Base-by-base conservation (phyloP, 2,113 vertebrate species). In the Boulengeromyrus knoepffleri region DNA sequence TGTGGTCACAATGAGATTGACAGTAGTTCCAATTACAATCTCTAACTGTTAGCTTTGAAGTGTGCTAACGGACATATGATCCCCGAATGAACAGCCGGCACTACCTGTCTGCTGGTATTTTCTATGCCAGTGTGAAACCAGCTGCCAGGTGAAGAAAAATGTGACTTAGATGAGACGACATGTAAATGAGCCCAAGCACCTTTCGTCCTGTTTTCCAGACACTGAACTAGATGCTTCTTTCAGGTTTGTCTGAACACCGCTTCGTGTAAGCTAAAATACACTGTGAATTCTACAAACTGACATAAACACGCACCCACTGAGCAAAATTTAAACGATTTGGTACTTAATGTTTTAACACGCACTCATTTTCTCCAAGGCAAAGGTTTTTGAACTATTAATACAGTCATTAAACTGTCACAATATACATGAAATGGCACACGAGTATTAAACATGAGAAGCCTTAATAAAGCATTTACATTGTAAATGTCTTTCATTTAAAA, bases 1-100 rank as follows among this genome's bases (percentile, higher is more conserved):
- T 92, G 74, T 77, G 90, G 88, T 10, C 36, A 42, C 74, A 80
- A 42, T 19, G 74, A 80, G 17, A 42, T 19, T 31, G n/a, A 70
- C n/a, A 70, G n/a, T 70, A 31, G 9, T 70, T 70, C n/a, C n/a
- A 31, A 42, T 19, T 80, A 80, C 74, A 19, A 77, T 42, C 36
- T 19, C 74, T 6, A 19, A 39, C 74, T 42, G 36, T 80, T 13
- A 17, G 74, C 62, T 70, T 70, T 42, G 36, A 19, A 42, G 74
- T 42, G 74, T 42, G 31, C 12, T 42, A 36, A 80, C 39, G 74
- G 74, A 80, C 36, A 80, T 31, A 70, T 31, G 62, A 70, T 70
- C 62, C 62, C 2, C 62, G 10, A 70, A 70, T 31, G 10, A 70
- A 13, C 62, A 70, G 62, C 62, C 62, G 1, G 62, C 62, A 70